Base-by-base conservation (phyloP, 2,113 vertebrate genomes). In the Passer domesticus region DNA sequence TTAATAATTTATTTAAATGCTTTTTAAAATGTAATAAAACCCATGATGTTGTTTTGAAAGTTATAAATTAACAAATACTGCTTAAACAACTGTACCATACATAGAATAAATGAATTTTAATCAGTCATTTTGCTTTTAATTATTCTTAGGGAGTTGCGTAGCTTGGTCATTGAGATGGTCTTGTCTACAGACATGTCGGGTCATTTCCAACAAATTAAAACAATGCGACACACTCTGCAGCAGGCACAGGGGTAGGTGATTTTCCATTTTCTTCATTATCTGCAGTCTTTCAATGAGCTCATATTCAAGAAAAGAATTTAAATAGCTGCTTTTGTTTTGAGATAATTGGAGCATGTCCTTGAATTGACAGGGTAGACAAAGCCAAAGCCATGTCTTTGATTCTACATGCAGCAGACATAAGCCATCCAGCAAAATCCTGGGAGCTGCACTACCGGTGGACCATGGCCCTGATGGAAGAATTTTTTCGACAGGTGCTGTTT, bases 171-270 rank as follows among this genome's bases (percentile, higher is more conserved):
- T 89, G 99, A 99, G 97, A 99, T 99, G 99, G 99, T 99, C 72
- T 97, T 99, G 97, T 99, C 99, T 72, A 99, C 99, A 46, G 99
- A 99, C 92, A 99, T 99, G 99, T 99, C 99, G 8, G 99, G 99
- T 88, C 99, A 99, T 97, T 99, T 99, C 89, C 99, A 99, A 90
- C 99, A 99, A 96, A 98, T 99, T 97, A 99, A 99, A 97, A 98
- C 98, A 6, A 99, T 99, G 98, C 98, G 99, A 77, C 98, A 97
- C 76, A 97, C 98, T 87, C 98, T 99, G 50, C 99, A 99, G 96
- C 99, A 99, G 95, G 98, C 98, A 62, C 99, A 99, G 86, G 98
- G 97, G 99, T 99, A 98, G 97, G 98, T 98, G 59, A 39, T 77
- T 94, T 95, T 85, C 73, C 90, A 52, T 92, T 94, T 62, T 91